Evolutionary conservation across 1,140 invertebrate species (phyloP).

Genomic region (Nylanderia fulva): DNA sequence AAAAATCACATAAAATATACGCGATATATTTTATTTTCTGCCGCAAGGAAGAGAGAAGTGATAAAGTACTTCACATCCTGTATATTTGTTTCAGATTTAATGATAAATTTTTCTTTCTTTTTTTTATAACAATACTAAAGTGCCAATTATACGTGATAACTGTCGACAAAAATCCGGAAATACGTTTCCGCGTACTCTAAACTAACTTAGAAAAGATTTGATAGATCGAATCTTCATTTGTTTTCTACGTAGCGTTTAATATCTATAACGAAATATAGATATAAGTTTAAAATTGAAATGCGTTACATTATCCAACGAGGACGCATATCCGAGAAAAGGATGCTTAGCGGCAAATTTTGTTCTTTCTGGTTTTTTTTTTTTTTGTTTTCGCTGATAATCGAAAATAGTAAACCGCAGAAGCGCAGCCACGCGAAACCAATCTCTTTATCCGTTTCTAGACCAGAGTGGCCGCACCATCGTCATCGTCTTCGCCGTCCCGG

Average conservation of each 20-base stretch:
- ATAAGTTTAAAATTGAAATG: slow-evolving; percentile 14
- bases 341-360: not conserved
- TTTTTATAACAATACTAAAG: slow-evolving; percentile 51
- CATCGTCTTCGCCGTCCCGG: not conserved
- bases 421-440: slow-evolving; percentile 59
- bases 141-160: slow-evolving; percentile 32
- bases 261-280: slow-evolving; percentile 42
- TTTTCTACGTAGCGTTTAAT: slow-evolving; percentile 36
- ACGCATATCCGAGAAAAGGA: not conserved
- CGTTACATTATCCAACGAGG: slow-evolving; percentile 4
- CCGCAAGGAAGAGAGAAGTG: slow-evolving; percentile 55
- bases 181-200: slow-evolving; percentile 20
- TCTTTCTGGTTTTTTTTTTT: too few relatives aligned
- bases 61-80: slow-evolving; percentile 45
- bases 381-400: not conserved
- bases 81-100: slow-evolving; percentile 46
- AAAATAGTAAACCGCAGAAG: slow-evolving; percentile 29
- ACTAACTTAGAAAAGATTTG: slow-evolving; percentile 39
- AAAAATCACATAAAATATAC: slow-evolving; percentile 19
- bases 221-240: slow-evolving; percentile 9
- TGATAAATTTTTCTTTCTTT: slow-evolving; percentile 39
- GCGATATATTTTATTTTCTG: not conserved
- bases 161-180: slow-evolving; percentile 39
- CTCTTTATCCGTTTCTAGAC: slow-evolving; percentile 53
- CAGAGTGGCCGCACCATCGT: slow-evolving; percentile 11